phyloP scores from a whole-genome alignment of 2,113 vertebrate genomes.

The Amblyornis subalaris region DNA sequence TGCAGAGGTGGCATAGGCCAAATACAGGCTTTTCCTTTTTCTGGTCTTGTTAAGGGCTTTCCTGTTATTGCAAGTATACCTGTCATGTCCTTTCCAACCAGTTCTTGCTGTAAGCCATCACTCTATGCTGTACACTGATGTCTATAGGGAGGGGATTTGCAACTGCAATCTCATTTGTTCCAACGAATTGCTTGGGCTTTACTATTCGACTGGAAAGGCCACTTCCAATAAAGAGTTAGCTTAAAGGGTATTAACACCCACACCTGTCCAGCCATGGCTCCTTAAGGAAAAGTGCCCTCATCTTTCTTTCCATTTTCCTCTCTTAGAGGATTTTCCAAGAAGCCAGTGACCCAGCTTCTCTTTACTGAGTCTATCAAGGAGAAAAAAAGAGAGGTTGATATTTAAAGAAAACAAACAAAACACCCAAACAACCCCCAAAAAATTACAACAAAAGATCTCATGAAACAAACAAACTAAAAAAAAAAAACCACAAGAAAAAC shows the following conservation, averaged over 20 bases:
- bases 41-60: not conserved
- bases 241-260: not conserved
- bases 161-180: not conserved
- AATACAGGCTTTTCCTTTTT: not conserved
- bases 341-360: not conserved
- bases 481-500: not conserved
- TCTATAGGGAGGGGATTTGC: not conserved
- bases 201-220: not conserved
- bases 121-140: not conserved
- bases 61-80: not conserved
- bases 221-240: not conserved
- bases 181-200: not conserved
- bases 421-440: not conserved
- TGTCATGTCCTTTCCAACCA: not conserved
- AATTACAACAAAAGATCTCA: not conserved
- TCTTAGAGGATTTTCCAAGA: not conserved
- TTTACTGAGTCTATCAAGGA: not conserved
- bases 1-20: not conserved
- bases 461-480: not conserved
- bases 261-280: not conserved
- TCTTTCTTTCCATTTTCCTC: not conserved
- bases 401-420: not conserved
- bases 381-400: not conserved
- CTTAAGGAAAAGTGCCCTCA: not conserved
- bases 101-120: not conserved